These are phyloP conservation scores for Manis pentadactyla DNA, from an alignment of 2,797 vertebrate genomes.

Conservation along the genomic window DNA sequence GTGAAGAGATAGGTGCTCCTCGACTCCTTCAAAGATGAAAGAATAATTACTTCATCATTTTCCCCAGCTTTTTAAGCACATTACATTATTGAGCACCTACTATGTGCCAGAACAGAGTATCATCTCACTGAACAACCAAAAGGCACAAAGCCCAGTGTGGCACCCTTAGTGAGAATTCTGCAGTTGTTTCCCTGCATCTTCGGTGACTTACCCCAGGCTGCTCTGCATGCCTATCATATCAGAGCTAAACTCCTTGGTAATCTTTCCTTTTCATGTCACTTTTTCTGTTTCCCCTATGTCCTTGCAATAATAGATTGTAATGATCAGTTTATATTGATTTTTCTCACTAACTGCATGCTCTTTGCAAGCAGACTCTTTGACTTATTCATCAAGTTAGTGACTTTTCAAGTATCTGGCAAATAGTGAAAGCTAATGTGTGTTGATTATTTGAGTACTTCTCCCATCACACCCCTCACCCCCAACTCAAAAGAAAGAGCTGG, in stretches of 20 bases:
- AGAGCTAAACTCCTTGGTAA: background rate
- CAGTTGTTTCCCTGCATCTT: background rate
- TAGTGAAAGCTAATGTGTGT: background rate
- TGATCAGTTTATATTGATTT: background rate
- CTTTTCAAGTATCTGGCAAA: background rate
- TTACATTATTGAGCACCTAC: background rate
- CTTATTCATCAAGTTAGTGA: background rate
- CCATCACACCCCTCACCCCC: background rate
- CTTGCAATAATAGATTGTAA: background rate
- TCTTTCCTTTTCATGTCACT: background rate
- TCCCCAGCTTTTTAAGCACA: background rate
- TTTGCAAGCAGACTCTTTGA: background rate
- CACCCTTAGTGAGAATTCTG: background rate
- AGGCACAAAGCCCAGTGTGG: background rate
- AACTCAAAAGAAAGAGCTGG: background rate
- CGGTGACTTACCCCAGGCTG: background rate
- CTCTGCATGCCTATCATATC: no score
- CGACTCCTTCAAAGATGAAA: background rate
- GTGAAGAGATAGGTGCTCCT: background rate
- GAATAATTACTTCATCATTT: background rate
- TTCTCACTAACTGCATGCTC: background rate
- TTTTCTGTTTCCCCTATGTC: background rate
- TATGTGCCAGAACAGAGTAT: background rate
- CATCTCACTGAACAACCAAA: background rate
- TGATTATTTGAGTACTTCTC: constrained; percentile 13